A percentile compares a stretch with the other conserved stretches of the same genome.
Conservation (phyloP, 2,888 invertebrate species). For the Troilus luridus region DNA sequence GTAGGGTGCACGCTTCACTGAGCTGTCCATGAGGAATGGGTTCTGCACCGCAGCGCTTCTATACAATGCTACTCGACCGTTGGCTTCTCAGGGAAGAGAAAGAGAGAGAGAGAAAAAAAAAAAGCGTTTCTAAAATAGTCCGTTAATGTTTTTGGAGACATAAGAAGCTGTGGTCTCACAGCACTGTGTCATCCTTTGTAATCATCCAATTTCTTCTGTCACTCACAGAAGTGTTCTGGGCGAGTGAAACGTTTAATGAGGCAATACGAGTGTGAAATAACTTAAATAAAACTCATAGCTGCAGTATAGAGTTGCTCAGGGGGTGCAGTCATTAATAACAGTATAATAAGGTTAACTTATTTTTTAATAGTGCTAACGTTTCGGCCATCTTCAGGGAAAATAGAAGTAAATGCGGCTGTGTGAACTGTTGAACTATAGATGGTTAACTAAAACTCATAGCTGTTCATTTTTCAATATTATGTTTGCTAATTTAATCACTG, state of each 20-base stretch:
- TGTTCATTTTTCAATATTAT: no score
- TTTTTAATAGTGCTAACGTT: no score
- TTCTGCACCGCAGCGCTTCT: conserved; percentile 14
- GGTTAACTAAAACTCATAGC: no score
- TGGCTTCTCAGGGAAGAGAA: background rate
- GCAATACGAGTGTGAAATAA: no score
- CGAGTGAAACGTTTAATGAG: background rate
- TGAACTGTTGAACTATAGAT: no score
- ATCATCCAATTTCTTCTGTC: conserved; percentile 41
- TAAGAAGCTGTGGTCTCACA: conserved; percentile 24
- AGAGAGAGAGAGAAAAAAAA: background rate
- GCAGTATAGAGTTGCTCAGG: no score
- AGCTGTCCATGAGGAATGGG: conserved; percentile 4
- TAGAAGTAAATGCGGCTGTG: no score
- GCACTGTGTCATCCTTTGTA: conserved; percentile 22
- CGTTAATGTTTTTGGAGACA: conserved; percentile 9
- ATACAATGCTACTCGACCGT: conserved; percentile 7
- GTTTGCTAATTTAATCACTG: no score
- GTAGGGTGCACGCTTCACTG: background rate
- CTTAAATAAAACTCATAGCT: no score
- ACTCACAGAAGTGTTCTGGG: background rate
- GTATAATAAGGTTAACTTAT: no score
- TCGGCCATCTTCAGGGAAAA: no score
- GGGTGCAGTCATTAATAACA: no score
- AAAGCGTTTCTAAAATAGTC: conserved; percentile 15